These are phyloP conservation scores for Prolemur simus DNA, from an alignment of 2,113 vertebrate genomes.

Conservation along the genomic window DNA sequence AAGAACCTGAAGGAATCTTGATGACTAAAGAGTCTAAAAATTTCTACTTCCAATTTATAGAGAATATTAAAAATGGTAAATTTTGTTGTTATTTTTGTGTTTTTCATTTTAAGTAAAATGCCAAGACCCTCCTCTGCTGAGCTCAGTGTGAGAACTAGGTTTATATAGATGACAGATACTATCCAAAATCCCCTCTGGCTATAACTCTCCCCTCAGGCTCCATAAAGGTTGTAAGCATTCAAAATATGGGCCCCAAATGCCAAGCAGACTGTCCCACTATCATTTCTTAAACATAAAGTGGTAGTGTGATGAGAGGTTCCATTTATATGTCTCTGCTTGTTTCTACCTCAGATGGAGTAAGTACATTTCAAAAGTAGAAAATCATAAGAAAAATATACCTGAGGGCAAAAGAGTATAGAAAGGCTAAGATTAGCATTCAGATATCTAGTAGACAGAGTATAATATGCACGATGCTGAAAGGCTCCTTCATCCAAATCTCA, in stretches of 20 bases:
- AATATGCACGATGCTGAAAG: neutral
- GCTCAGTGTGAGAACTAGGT: constrained; percentile 39
- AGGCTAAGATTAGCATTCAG: constrained; percentile 1
- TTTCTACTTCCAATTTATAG: constrained; percentile 26
- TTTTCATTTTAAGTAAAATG: constrained; percentile 51
- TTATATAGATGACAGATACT: constrained; percentile 46
- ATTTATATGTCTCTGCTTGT: constrained; percentile 45
- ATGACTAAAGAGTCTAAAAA: constrained; percentile 8
- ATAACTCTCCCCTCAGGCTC: constrained; percentile 49
- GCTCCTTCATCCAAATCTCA: neutral
- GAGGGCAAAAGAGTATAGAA: constrained; percentile 8
- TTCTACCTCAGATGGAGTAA: constrained; percentile 40
- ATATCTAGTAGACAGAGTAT: neutral
- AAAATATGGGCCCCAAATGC: constrained; percentile 56
- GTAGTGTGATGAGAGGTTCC: constrained; percentile 34
- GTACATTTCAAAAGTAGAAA: constrained; percentile 49
- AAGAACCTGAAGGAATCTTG: constrained; percentile 26
- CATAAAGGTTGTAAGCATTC: constrained; percentile 45
- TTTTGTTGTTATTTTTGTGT: constrained; percentile 39
- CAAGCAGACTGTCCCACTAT: constrained; percentile 43
- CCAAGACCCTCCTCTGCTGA: neutral
- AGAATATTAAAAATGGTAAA: constrained; percentile 29
- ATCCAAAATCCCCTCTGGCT: constrained; percentile 36
- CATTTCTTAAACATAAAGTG: constrained; percentile 43
- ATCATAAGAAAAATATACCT: neutral